A percentile compares a stretch with the other conserved stretches of the same genome.
These are phyloP conservation scores for Cerastis leucographa DNA, from an alignment of 2,888 invertebrate species.

Conservation along the genomic window DNA sequence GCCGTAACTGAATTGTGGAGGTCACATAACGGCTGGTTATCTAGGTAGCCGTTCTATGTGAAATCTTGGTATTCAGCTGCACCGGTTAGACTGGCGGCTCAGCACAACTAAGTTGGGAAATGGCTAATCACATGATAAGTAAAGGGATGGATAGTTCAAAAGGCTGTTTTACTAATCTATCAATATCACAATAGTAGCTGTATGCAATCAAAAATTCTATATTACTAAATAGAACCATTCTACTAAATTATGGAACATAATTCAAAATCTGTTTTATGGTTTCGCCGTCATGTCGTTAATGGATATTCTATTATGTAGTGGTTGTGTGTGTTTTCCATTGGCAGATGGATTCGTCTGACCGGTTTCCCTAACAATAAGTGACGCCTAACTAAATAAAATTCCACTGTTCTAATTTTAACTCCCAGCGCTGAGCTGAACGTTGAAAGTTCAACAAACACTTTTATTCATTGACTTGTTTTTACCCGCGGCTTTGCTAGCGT, in stretches of 20 bases:
- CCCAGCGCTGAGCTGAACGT: neutral
- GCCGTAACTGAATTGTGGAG: too few relatives aligned
- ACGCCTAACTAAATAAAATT: neutral
- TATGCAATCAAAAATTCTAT: too few relatives aligned
- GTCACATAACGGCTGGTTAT: too few relatives aligned
- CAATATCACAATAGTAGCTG: neutral
- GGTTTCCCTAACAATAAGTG: neutral
- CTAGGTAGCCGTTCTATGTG: neutral
- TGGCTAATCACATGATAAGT: neutral
- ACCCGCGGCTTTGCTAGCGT: too few relatives aligned
- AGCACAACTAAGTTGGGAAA: neutral
- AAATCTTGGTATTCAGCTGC: neutral
- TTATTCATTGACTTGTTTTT: too few relatives aligned
- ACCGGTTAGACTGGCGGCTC: neutral
- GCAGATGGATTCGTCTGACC: slow-evolving; percentile 6
- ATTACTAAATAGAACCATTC: neutral
- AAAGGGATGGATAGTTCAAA: neutral
- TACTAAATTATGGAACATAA: slow-evolving; percentile 3
- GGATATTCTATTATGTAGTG: slow-evolving; percentile 10
- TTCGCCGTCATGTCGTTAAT: neutral
- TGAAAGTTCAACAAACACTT: neutral
- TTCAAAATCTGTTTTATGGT: neutral
- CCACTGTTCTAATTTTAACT: neutral
- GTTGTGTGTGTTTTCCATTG: neutral
- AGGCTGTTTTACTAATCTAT: neutral